Evolutionary conservation across 2,113 vertebrate species (phyloP), one percentile per base, ranked within the genome.

Genomic region (Ginglymostoma cirratum): DNA sequence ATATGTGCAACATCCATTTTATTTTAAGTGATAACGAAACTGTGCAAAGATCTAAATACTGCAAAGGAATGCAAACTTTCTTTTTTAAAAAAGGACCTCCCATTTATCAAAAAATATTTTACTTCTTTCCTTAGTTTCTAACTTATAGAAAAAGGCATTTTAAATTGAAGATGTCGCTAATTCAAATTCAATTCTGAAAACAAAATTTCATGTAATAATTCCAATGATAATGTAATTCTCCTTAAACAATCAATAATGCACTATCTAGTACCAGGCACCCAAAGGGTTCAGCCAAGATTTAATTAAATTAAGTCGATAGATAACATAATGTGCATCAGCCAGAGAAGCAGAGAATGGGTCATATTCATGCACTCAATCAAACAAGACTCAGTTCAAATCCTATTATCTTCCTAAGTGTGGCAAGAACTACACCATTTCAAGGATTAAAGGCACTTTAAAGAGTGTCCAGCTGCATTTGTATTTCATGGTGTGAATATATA

Each of bases 271-370:
- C 97, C 97, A 97, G 96, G 97, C 97, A 97, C 97, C 97, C 97
- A 97, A 83, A 97, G 96, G 97, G 97, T 96, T 97, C 97, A 97
- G 97, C 97, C 97, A 97, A 97, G 96, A 97, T 97, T 97, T 97
- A 97, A 97, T 97, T 97, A 97, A 97, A 96, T 97, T 96, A 97
- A 97, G 97, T 97, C 97, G 96, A 96, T 96, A 97, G 97, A 97
- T 97, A 97, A 97, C 96, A 97, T 96, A 83, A 97, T 97, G 96
- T 97, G 96, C 96, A 96, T 97, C 97, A 97, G 97, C 96, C 96
- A 93, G 96, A 97, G 96, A 96, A 96, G 96, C 96, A 2, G 96
- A 97, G 97, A 96, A 97, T 97, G 96, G 97, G 96, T 96, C 96
- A 96, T 34, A 96, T 96, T 96, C 96, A 95, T 97, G 96, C 96